Base-by-base conservation (phyloP, 2,888 invertebrate genomes). In the Calliphora vomitoria region DNA sequence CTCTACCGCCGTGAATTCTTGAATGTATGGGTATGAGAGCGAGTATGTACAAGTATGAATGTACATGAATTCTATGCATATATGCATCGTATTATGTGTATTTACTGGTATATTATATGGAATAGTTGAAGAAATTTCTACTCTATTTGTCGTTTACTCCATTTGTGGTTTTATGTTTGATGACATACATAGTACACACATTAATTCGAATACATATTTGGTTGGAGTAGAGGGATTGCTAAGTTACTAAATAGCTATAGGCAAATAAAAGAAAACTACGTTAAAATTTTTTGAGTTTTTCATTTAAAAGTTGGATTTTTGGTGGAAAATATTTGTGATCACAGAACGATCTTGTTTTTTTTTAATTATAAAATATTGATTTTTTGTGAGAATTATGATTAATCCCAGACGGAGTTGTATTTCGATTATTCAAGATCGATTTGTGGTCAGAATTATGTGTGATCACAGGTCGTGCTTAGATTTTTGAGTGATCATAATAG, bases 71-170 rank as follows among this genome's bases (percentile, higher is more conserved):
- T 60, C 47, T 50, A 68, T 11, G 41, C 44, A 18, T 76, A 50
- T 11, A 13, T 50, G 71, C 53, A 68, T 50, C 53, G 62, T 41
- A 53, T 41, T 69, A 44, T 64, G 64, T 64, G 71, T 55, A 72
- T 72, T 64, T 35, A 35, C 35, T 71, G 62, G 62, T 72, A 64
- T 78, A 83, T 86, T 83, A 75, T 75, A 71, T 80, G 58, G 83
- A 83, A 83, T 72, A 81, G 71, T 84, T 84, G 84, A 81, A 74
- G 60, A 81, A 84, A 87, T 87, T 84, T 87, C 87, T 78, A 84
- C 87, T 84, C 87, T 87, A 87, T 87, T 87, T 87, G 84, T 87
- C 84, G 74, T 87, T 84, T 84, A 87, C 84, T 87, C 81, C 81
- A 87, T 87, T 87, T 87, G 84, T 72, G 87, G 87, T 84, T 87